Evolutionary conservation across 2,797 vertebrate species (phyloP).

Genomic region (Toxotes lorentzi): DNA sequence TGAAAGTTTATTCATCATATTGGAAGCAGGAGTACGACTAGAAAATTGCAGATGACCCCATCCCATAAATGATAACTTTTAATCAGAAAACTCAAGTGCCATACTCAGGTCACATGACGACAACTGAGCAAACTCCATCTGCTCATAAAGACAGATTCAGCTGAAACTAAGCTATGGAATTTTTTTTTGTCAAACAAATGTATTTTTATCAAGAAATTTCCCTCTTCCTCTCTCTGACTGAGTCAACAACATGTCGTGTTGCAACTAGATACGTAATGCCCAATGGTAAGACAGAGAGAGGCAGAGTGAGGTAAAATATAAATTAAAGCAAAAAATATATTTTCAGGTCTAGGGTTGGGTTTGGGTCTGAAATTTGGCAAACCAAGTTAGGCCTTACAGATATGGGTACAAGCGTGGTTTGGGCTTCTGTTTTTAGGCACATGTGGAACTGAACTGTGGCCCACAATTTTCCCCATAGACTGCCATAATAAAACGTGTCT

Average conservation of each 20-base stretch:
- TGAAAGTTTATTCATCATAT: not conserved
- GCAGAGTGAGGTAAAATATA: not conserved
- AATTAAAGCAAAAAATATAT: not conserved
- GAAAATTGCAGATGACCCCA: not conserved
- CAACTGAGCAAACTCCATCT: not conserved
- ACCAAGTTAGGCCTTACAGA: not conserved
- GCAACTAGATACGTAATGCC: not conserved
- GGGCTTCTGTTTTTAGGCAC: not conserved
- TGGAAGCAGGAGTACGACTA: not conserved
- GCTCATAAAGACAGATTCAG: not conserved
- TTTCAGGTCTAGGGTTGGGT: not conserved
- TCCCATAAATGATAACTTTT: not conserved
- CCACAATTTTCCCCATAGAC: not conserved
- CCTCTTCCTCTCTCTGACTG: not conserved
- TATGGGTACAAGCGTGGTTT: too few species aligned
- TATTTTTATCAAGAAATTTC: not conserved
- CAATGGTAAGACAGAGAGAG: not conserved
- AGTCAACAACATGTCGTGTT: not conserved
- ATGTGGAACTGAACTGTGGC: not conserved
- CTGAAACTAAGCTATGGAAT: not conserved
- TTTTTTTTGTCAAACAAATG: not conserved
- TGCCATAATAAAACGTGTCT: not conserved
- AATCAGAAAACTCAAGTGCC: not conserved
- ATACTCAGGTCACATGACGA: not conserved
- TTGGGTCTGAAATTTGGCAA: not conserved